These are phyloP conservation scores for Plagiodera versicolora DNA, from an alignment of 2,888 invertebrate genomes.

Conservation along the genomic window DNA sequence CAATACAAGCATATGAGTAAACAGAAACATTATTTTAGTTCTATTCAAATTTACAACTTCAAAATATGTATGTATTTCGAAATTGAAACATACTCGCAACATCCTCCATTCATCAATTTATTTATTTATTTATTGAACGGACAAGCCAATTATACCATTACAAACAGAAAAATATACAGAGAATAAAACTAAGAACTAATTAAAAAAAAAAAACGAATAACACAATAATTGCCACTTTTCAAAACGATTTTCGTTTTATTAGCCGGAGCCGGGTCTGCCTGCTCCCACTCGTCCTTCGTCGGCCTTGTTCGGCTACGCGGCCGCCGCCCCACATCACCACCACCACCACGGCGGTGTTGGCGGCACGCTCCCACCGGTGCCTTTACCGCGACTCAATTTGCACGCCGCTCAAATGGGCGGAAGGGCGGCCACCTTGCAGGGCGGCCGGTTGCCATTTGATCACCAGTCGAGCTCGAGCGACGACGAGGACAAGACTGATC, in stretches of 20 bases:
- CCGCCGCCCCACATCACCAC: slow-evolving; percentile 50
- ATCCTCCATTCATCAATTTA: no score
- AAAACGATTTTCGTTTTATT: slow-evolving; percentile 26
- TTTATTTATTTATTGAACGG: no score
- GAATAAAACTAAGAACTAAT: no score
- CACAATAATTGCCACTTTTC: no score
- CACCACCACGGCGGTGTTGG: slow-evolving; percentile 32
- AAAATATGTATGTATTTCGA: no score
- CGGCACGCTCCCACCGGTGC: slow-evolving; percentile 65
- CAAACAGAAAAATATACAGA: no score
- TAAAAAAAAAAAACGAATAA: no score
- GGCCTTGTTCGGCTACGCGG: slow-evolving; percentile 81
- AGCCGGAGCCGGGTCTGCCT: slow-evolving; percentile 70
- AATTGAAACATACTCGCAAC: no score
- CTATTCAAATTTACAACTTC: no score
- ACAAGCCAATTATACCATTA: no score
- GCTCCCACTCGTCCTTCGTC: slow-evolving; percentile 78
- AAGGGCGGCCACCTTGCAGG: slow-evolving; percentile 49
- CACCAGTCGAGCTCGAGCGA: slow-evolving; percentile 62
- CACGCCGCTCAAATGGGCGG: slow-evolving; percentile 49
- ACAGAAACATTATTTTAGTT: no score
- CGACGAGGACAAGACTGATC: slow-evolving; percentile 75
- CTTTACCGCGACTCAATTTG: slow-evolving; percentile 67
- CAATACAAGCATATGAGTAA: no score
- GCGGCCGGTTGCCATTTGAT: slow-evolving; percentile 56